phyloP scores from a whole-genome alignment of 30 jellyfish, hydroid and myxozoan species.

The Phacellophora camtschatica region DNA sequence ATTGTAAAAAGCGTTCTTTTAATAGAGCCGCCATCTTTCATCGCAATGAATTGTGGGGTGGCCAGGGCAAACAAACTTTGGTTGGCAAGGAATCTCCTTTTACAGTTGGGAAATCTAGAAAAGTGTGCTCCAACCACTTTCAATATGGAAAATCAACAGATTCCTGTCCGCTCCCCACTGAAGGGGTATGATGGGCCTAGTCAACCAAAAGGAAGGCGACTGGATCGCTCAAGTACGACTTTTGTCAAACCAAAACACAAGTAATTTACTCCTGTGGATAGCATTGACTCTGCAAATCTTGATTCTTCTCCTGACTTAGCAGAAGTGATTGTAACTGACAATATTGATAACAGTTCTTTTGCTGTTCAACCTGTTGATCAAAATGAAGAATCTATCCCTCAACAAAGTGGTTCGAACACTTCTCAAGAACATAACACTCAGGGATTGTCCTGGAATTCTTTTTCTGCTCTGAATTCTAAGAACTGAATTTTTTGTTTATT shows the following conservation, averaged over 20 bases:
- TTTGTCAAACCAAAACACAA: neutral
- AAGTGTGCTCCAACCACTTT: conserved; percentile 22
- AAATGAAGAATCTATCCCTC: neutral
- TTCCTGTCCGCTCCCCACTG: conserved; percentile 27
- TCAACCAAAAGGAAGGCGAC: conserved; percentile 25
- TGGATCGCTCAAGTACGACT: conserved; percentile 1
- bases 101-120: conserved; percentile 11
- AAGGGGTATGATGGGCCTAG: no score
- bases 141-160: no score
- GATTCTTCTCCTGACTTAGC: conserved; percentile 5
- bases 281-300: neutral
- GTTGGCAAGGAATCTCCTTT: conserved; percentile 5
- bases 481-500: conserved; percentile 5
- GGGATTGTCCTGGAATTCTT: conserved; percentile 5
- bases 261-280: neutral
- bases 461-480: no score
- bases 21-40: no score
- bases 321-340: conserved; percentile 1
- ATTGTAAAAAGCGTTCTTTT: no score
- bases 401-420: neutral
- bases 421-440: neutral
- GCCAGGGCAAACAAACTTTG: no score
- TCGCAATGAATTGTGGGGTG: no score
- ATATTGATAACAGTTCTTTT: conserved; percentile 28
- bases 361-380: neutral